Base-by-base conservation (phyloP, 2,888 invertebrate species). In the Metellina segmentata region DNA sequence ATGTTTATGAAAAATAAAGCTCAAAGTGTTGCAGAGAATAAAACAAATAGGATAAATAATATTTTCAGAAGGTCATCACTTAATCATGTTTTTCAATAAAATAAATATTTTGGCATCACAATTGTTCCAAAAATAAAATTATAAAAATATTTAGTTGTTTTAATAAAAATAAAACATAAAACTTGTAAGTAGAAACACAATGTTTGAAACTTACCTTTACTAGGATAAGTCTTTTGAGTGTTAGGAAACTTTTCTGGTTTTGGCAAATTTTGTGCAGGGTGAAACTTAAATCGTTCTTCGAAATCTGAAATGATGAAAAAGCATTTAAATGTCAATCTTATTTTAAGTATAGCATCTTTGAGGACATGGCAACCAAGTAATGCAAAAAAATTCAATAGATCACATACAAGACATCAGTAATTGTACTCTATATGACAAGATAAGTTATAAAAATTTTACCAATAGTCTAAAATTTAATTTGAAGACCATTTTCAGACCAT, bases 201-300 rank as follows among this genome's bases (percentile, higher is more conserved):
- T 34, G 34, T 34, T 34, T 34, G 34, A 34, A 34, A 34, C 89
- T 71, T 86, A 92, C 92, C 82, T 90, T 83, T 92, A 77, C 92
- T 92, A 34, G 92, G 89, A 87, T 92, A 92, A 72, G 19, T 89
- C 71, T 92, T 92, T 20, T 61, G 72, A 78, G 77, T 72, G 51
- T 82, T 92, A 61, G 82, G 70, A 72, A 86, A 92, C 53, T 72
- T 86, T 8, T 92, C 92, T 72, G 92, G 89, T 78, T 89, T 86
- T 92, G 92, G 89, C 82, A 92, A 83, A 89, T 51, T 81, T 92
- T 92, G 92, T 89, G 89, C 86, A 61, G 82, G 19, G 51, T 89
- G 81, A 87, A 92, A 92, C 78, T 81, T 90, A 85, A 90, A 92
- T 69, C 89, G 75, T 20, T 89, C 89, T 86, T 92, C 92, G 86